phyloP scores from a whole-genome alignment of 2,113 vertebrate species.

The Mormyrus lacerda region DNA sequence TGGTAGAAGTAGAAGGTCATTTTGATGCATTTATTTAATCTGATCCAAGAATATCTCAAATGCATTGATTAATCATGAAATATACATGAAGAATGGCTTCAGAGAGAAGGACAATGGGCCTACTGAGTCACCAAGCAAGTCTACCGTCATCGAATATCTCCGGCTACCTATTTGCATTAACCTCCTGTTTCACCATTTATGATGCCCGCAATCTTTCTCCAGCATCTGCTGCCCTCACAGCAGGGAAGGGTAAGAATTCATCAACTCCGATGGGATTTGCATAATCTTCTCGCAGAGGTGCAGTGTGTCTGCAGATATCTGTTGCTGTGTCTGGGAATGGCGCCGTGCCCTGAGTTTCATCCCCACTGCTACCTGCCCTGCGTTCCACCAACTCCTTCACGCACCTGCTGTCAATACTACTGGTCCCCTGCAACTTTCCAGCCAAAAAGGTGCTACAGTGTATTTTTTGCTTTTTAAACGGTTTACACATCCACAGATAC shows the following conservation, averaged over 20 bases:
- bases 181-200: neutral
- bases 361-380: neutral
- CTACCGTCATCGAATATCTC: neutral
- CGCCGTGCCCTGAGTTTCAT: conserved; percentile 32
- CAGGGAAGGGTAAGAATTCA: conserved; percentile 63
- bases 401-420: neutral
- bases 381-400: neutral
- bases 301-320: conserved; percentile 53
- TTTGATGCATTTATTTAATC: neutral
- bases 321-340: conserved; percentile 59
- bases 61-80: neutral
- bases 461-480: neutral
- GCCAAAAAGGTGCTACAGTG: neutral
- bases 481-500: neutral
- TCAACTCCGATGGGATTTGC: conserved; percentile 67
- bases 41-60: neutral
- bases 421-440: neutral
- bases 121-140: neutral
- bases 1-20: neutral
- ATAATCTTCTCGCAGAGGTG: conserved; percentile 64
- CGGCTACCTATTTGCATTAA: neutral
- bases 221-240: conserved; percentile 67
- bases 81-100: neutral
- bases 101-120: neutral
- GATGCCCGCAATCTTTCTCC: conserved; percentile 61